These are phyloP conservation scores for Pasiphila rectangulata DNA, from an alignment of 2,888 invertebrate species.

Conservation along the genomic window DNA sequence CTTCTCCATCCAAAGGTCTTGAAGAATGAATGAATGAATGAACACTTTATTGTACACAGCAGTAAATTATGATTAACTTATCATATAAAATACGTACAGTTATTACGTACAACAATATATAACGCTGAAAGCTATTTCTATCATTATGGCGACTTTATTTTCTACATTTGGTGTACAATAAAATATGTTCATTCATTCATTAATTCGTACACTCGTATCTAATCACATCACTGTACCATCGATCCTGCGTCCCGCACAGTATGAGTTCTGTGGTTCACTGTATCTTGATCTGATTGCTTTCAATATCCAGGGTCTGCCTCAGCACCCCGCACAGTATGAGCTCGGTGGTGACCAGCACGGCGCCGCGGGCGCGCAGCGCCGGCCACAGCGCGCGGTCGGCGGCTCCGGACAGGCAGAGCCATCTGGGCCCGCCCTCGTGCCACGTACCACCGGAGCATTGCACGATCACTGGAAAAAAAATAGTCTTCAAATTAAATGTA, in stretches of 20 bases:
- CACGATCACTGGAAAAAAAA: conserved; percentile 59
- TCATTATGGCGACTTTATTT: too few relatives aligned
- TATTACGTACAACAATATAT: too few relatives aligned
- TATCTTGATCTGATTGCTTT: conserved; percentile 29
- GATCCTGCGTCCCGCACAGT: too few relatives aligned
- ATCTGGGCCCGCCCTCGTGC: conserved; percentile 49
- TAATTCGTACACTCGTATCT: neutral
- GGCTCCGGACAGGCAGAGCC: conserved; percentile 55
- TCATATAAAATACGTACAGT: too few relatives aligned
- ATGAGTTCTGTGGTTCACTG: conserved; percentile 2
- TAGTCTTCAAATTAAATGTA: too few relatives aligned
- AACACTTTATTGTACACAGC: too few relatives aligned
- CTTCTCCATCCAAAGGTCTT: too few relatives aligned
- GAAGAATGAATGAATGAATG: too few relatives aligned
- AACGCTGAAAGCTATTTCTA: too few relatives aligned
- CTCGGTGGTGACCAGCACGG: conserved; percentile 55
- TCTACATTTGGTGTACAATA: neutral
- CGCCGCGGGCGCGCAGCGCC: conserved; percentile 47
- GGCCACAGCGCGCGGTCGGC: conserved; percentile 55
- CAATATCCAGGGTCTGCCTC: conserved; percentile 51
- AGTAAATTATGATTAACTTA: too few relatives aligned
- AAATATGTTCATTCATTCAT: neutral
- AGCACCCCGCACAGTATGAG: conserved; percentile 64
- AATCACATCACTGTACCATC: neutral
- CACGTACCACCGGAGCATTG: conserved; percentile 69